Evolutionary conservation across 1,140 invertebrate genomes (phyloP).

Genomic region (Triops cancriformis): DNA sequence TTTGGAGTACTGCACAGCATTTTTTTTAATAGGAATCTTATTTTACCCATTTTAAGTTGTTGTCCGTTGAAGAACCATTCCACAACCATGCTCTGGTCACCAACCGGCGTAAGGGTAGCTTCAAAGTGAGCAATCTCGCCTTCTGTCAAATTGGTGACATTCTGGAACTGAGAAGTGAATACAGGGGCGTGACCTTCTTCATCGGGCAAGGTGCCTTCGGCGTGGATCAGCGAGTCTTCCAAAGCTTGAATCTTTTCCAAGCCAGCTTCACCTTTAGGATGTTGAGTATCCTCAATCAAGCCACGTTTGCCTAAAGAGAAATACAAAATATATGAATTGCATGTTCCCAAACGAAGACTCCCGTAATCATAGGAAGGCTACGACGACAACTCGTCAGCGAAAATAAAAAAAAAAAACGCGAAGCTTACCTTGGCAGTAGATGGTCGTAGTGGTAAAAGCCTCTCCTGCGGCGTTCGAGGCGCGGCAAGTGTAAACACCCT

Average conservation of each 20-base stretch:
- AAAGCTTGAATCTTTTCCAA: conserved; percentile 81
- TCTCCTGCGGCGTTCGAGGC: conserved; percentile 77
- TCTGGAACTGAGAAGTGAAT: conserved; percentile 65
- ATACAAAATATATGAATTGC: neutral
- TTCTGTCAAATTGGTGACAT: conserved; percentile 70
- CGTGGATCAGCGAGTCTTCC: conserved; percentile 61
- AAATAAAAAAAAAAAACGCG: no score
- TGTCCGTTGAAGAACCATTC: conserved; percentile 97
- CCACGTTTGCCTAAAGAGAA: conserved; percentile 51
- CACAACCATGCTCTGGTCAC: conserved; percentile 91
- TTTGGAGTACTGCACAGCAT: neutral
- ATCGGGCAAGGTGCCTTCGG: conserved; percentile 55
- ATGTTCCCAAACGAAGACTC: no score
- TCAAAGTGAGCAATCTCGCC: conserved; percentile 91
- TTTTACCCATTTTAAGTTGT: conserved; percentile 42
- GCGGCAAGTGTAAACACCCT: conserved; percentile 87
- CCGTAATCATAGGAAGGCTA: no score
- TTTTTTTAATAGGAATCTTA: neutral
- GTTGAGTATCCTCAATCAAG: conserved; percentile 78
- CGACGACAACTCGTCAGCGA: no score
- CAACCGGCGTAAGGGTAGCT: conserved; percentile 81
- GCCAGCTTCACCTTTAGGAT: conserved; percentile 85
- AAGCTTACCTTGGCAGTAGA: conserved; percentile 53
- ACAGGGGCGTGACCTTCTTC: conserved; percentile 66
- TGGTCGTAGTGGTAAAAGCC: conserved; percentile 81